Base-by-base conservation (phyloP, 1,140 invertebrate species). In the Sycophila sp. region DNA sequence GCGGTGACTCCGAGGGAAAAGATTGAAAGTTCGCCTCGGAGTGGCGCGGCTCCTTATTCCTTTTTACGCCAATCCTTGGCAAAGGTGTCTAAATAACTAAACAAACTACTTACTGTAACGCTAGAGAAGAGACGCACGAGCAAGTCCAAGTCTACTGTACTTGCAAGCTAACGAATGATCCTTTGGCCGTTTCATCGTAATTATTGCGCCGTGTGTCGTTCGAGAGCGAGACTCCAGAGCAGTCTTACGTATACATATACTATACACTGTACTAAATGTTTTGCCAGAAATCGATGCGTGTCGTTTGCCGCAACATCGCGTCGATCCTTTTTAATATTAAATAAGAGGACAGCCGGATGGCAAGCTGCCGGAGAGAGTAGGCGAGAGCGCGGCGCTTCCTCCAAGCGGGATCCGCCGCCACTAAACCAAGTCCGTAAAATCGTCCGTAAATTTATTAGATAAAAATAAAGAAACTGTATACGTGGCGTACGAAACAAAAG, bases 41-140 rank as follows among this genome's bases (percentile, higher is more conserved):
- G 24, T 26, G 36, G 34, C n/a, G 28, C 32, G 34, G 17, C 10
- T 55, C 13, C 34, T 55, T 63, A 75, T 76, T 56, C 63, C 55
- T 75, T 71, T 65, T 67, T 69, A 70, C 62, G 70, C 68, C 72
- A 65, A 70, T 73, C 58, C 58, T 47, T 55, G 69, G 65, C 72
- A 71, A 71, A 59, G 72, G 76, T 78, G 79, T 82, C 74, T 85
- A 77, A 80, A 80, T 79, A 78, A 83, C 83, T 85, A n/a, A n/a
- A n/a, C 78, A 19, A 68, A 49, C 77, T 82, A 78, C 81, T 84
- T n/a, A n/a, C n/a, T 85, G 77, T 83, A 78, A 81, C 78, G 70
- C 51, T 64, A 63, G 26, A 56, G 26, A 53, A 40, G 17, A 22
- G 36, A 11, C 49, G 49, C 11, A 5, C 7, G 49, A n/a, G 49